Evolutionary conservation across 2,797 vertebrate species (phyloP).

Genomic region (Cephalopachus bancanus): DNA sequence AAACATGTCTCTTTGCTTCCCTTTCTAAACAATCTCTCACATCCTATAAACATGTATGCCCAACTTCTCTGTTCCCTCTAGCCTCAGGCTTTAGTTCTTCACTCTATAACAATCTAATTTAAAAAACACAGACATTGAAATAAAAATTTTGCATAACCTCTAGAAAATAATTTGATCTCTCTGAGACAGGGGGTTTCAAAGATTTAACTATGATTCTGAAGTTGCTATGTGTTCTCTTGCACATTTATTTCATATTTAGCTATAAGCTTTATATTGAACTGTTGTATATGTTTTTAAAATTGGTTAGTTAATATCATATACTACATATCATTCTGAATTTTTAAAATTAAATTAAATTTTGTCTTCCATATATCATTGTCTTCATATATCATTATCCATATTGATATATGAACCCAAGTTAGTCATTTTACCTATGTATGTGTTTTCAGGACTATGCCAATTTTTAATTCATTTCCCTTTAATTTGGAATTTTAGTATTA

Average conservation of each 20-base stretch:
- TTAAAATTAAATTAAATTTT: slow-evolving; percentile 1
- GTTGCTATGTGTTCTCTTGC: background rate
- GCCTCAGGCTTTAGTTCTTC: background rate
- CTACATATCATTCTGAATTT: background rate
- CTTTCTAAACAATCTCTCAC: background rate
- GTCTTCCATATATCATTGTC: too few species aligned
- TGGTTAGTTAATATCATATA: background rate
- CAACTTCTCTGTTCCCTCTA: background rate
- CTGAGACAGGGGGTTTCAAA: background rate
- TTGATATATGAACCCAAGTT: background rate
- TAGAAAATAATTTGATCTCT: background rate
- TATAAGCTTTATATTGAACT: background rate
- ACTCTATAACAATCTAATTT: background rate
- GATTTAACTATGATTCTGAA: background rate
- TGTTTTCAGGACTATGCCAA: background rate
- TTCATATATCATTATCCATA: background rate
- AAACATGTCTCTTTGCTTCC: background rate
- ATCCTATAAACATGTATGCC: background rate
- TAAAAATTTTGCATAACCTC: background rate
- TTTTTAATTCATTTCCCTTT: background rate
- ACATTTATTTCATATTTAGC: background rate
- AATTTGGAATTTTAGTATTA: background rate
- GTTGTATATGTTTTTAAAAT: slow-evolving; percentile 8
- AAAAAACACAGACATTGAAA: background rate
- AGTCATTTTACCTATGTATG: background rate